Evolutionary conservation across 2,113 vertebrate genomes (phyloP), one percentile per base, ranked within the genome.

Genomic region (Nansenia antarctica): DNA sequence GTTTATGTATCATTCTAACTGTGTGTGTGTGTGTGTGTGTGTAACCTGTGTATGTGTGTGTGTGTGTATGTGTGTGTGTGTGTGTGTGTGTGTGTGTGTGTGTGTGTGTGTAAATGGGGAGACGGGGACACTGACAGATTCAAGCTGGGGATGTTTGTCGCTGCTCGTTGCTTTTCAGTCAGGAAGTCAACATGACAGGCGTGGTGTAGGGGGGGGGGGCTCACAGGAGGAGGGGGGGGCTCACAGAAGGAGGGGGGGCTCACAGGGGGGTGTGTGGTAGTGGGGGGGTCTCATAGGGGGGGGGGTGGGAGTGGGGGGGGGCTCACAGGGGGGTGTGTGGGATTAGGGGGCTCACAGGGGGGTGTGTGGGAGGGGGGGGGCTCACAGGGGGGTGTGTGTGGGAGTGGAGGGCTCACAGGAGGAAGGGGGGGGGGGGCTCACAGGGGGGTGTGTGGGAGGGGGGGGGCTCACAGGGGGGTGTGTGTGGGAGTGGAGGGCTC

Each of bases 161-260:
- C 67, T 7, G 76, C 81, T 82, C 82, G 90, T 90, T 89, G 91
- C 92, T 82, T 92, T 74, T 86, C 91, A 86, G 60, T 90, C 90
- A 92, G 86, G 86, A 90, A 82, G 88, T 83, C 90, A 88, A 90
- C 91, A 90, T 90, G 89, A 92, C 93, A 92, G 88, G 91, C 89
- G 84, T 92, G 92, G 85, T 77, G 77, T 77, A 76, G 74, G 81
- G 87, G 88, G 84, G 90, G 85, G 86, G 86, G 39, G 14, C 12
- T n/a, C n/a, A n/a, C n/a, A n/a, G n/a, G n/a, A n/a, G n/a, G n/a
- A 89, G 83, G 74, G 88, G 87, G 85, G 90, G 83, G 78, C 83
- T 88, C 86, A n/a, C n/a, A n/a, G n/a, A n/a, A n/a, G n/a, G n/a
- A n/a, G n/a, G n/a, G n/a, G n/a, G n/a, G n/a, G n/a, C n/a, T n/a